Conservation (phyloP, 2,888 invertebrate species). For the Andrena haemorrhoa region DNA sequence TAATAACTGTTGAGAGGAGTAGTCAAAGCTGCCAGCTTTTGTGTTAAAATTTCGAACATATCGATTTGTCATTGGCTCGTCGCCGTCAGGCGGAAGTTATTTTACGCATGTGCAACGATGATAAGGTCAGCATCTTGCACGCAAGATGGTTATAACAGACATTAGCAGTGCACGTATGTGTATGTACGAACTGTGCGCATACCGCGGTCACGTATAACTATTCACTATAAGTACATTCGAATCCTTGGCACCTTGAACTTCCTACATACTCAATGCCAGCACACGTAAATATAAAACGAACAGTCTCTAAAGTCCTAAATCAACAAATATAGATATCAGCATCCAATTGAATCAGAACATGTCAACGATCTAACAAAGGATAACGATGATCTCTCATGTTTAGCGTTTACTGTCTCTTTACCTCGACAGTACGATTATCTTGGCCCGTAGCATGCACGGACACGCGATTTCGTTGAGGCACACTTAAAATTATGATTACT, state of each 20-base stretch:
- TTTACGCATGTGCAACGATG: constrained; percentile 56
- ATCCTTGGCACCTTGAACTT: constrained; percentile 42
- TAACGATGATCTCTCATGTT: neutral
- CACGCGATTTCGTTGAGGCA: neutral
- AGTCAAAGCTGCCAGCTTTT: constrained; percentile 44
- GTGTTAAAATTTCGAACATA: constrained; percentile 66
- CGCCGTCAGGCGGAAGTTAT: constrained; percentile 44
- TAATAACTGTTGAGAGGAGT: constrained; percentile 44
- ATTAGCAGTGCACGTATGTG: neutral
- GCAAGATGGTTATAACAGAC: constrained; percentile 21
- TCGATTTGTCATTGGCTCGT: constrained; percentile 65
- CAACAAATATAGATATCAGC: neutral
- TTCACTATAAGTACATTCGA: neutral
- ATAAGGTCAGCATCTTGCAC: constrained; percentile 43
- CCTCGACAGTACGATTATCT: constrained; percentile 32
- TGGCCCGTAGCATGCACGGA: neutral
- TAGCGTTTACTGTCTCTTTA: constrained; percentile 22
- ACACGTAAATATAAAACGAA: neutral
- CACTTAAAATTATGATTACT: constrained; percentile 42
- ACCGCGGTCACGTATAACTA: neutral
- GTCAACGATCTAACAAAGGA: neutral
- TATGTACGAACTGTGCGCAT: neutral
- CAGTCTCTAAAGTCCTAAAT: no score
- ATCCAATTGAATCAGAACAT: neutral
- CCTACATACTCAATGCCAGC: neutral